Conservation (phyloP, 2,797 vertebrate genomes). For the Pseudocheirus occidentalis region DNA sequence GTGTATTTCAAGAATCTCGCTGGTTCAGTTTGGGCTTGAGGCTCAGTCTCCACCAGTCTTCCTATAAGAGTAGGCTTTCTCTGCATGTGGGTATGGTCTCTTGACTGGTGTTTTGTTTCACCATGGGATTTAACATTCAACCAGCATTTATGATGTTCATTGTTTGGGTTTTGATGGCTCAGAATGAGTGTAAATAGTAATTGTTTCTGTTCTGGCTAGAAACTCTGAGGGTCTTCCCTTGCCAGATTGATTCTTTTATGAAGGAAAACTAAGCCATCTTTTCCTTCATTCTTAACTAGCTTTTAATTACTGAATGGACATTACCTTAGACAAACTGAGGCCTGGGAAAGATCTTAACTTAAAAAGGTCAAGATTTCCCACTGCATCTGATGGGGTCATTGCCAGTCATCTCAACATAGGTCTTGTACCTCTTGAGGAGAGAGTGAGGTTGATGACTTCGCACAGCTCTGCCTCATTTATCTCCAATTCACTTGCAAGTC, state of each 20-base stretch:
- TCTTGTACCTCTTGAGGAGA: not conserved
- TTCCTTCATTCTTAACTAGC: not conserved
- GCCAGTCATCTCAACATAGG: not conserved
- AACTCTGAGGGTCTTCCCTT: not conserved
- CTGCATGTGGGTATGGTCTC: slow-evolving; percentile 22
- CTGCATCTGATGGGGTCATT: not conserved
- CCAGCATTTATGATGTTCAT: not conserved
- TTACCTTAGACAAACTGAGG: not conserved
- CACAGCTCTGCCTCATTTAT: not conserved
- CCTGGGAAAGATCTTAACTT: not conserved
- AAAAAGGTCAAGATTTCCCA: not conserved
- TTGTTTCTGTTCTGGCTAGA: not conserved
- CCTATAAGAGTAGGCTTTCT: slow-evolving; percentile 45
- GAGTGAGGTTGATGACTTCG: not conserved
- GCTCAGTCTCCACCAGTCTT: slow-evolving; percentile 48
- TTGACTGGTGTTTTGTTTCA: slow-evolving; percentile 53
- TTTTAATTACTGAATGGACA: not conserved
- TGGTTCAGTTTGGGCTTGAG: slow-evolving; percentile 72
- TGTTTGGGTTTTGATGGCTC: not conserved
- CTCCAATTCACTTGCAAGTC: not conserved
- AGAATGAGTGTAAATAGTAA: not conserved
- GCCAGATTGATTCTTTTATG: not conserved
- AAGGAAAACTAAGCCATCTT: not conserved
- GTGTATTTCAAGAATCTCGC: slow-evolving; percentile 69
- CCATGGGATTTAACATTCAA: not conserved